Conservation (phyloP, 2,888 invertebrate genomes). For the Capitulum mitella region DNA sequence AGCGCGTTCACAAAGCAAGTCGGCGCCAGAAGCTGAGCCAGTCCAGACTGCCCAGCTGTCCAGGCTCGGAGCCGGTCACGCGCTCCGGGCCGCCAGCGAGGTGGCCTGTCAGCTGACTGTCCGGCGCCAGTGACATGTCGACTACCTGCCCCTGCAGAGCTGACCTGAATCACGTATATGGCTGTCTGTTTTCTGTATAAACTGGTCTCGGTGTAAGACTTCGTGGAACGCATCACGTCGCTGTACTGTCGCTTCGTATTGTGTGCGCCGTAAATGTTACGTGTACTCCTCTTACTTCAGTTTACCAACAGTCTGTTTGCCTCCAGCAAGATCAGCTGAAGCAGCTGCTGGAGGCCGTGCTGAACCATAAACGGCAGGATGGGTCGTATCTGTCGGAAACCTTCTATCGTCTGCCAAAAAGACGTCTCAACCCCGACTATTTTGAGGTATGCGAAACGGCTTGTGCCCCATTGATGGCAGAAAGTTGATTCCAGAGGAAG, state of each 20-base stretch:
- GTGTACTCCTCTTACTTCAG: not conserved
- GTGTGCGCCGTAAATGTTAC: not conserved
- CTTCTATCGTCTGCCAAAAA: constrained; percentile 88
- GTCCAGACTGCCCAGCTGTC: too few species aligned
- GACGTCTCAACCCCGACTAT: constrained; percentile 82
- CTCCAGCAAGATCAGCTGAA: constrained; percentile 53
- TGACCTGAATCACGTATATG: not conserved
- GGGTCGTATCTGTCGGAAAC: constrained; percentile 83
- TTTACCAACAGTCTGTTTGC: not conserved
- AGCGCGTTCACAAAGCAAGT: too few species aligned
- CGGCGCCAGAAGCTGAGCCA: too few species aligned
- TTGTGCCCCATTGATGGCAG: too few species aligned
- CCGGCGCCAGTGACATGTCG: not conserved
- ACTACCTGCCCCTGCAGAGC: not conserved
- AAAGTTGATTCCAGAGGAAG: too few species aligned
- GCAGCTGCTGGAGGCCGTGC: constrained; percentile 83
- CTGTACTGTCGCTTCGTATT: not conserved
- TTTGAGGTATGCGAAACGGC: constrained; percentile 63
- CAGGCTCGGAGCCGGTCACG: too few species aligned
- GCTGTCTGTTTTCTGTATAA: too few species aligned
- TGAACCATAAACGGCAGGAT: constrained; percentile 86
- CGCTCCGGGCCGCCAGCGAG: too few species aligned
- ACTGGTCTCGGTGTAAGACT: too few species aligned
- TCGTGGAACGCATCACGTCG: not conserved
- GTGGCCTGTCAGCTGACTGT: too few species aligned